Base-by-base conservation (phyloP, 2,113 vertebrate species). In the Crotalus horridus region DNA sequence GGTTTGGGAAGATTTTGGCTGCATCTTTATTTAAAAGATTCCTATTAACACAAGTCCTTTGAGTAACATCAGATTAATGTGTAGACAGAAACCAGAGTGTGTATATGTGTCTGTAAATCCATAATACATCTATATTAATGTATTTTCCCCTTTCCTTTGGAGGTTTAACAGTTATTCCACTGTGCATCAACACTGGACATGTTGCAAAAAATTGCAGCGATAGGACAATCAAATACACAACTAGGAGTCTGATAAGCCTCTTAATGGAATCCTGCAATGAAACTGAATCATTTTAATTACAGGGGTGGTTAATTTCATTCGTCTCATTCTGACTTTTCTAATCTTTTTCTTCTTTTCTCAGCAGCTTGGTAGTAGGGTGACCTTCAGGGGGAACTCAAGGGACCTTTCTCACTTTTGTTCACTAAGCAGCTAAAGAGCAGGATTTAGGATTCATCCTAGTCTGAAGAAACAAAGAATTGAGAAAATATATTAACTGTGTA, bases 201-300 rank as follows among this genome's bases (percentile, higher is more conserved):
- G 93, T 95, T 96, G 96, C 93, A 94, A 96, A 96, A 95, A 92
- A 33, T 95, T 97, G 93, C 95, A 93, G 96, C 90, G 96, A 94
- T 96, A 94, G 95, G 93, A 92, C 93, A 95, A 92, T 88, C 94
- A 90, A 89, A 86, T 29, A 51, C 33, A 91, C 11, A 10, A 96
- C 96, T 95, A 97, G 96, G 93, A 89, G 48, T 95, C 91, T 53
- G 61, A 95, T 92, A 91, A 92, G 95, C 94, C 95, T 85, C 56
- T 33, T 94, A 96, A 94, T 94, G 90, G 54, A 54, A 97, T 95
- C 90, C 95, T 95, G 94, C 96, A 95, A 91, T 0, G n/a, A 94
- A 96, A 93, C 91, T 93, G 94, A 97, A 96, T 96, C 95, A 92
- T 96, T 97, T 96, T 96, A 96, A 95, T 74, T 33, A 92, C 1